Evolutionary conservation across 2,888 invertebrate species (phyloP).

Genomic region (Nymphalis urticae): DNA sequence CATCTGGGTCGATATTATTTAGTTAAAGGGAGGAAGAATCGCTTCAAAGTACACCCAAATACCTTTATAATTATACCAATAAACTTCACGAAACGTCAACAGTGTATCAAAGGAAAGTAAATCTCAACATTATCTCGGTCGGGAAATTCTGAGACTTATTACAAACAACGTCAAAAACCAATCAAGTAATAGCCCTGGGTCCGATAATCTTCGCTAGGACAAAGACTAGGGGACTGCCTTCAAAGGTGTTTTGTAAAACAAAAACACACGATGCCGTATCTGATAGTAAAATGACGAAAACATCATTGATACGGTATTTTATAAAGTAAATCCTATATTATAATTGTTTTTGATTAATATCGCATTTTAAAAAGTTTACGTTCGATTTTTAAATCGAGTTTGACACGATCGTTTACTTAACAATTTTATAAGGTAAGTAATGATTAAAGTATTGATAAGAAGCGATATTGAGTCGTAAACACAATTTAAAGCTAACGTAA

Average conservation of each 20-base stretch:
- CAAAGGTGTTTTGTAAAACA: too few species aligned
- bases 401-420: too few species aligned
- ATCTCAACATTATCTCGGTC: slow-evolving; percentile 14
- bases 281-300: too few species aligned
- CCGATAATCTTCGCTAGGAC: slow-evolving; percentile 62
- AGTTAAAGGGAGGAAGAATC: slow-evolving; percentile 3
- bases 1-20: neutral
- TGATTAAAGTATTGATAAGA: neutral
- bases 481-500: slow-evolving; percentile 28
- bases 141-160: slow-evolving; percentile 38
- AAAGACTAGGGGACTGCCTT: slow-evolving; percentile 39
- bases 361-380: too few species aligned
- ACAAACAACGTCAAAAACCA: slow-evolving; percentile 72
- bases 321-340: too few species aligned
- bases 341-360: too few species aligned
- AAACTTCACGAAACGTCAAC: slow-evolving; percentile 1
- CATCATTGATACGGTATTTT: too few species aligned
- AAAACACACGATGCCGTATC: neutral
- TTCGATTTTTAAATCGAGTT: too few species aligned
- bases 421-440: too few species aligned
- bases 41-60: slow-evolving; percentile 7
- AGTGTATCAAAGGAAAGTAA: slow-evolving; percentile 12
- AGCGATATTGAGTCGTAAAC: neutral
- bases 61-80: slow-evolving; percentile 17
- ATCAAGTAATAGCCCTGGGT: slow-evolving; percentile 71